Evolutionary conservation across 2,888 invertebrate genomes (phyloP).

Genomic region (Smittia aterrima): DNA sequence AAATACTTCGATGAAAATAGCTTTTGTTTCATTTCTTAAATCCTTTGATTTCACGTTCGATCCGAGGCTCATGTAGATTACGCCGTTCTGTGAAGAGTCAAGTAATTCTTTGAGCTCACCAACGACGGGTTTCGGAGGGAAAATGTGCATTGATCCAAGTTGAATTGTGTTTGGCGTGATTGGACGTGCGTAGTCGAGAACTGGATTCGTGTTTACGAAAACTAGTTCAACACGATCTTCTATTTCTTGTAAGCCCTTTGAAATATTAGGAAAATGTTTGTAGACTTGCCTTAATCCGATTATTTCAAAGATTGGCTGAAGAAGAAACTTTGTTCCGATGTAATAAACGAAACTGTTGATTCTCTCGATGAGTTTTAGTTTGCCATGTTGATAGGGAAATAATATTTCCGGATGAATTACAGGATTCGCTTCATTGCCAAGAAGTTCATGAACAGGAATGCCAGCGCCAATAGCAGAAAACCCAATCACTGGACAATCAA

Average conservation of each 20-base stretch:
- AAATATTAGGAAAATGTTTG: not conserved
- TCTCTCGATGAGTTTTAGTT: not conserved
- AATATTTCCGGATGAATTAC: slow-evolving; percentile 47
- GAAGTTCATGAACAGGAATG: slow-evolving; percentile 46
- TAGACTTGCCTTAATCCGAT: not conserved
- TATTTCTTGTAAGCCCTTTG: not conserved
- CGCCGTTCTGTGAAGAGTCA: slow-evolving; percentile 35
- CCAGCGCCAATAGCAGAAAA: slow-evolving; percentile 47
- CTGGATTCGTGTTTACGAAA: slow-evolving; percentile 1
- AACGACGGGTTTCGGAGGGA: not conserved
- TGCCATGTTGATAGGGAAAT: slow-evolving; percentile 43
- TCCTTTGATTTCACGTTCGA: slow-evolving; percentile 45
- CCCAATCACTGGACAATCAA: slow-evolving; percentile 44
- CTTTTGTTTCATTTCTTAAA: slow-evolving; percentile 47
- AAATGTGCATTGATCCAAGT: slow-evolving; percentile 24
- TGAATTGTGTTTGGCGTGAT: slow-evolving; percentile 24
- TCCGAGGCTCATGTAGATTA: slow-evolving; percentile 20
- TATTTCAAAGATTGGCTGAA: not conserved
- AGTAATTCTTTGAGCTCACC: slow-evolving; percentile 30
- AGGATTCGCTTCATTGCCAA: slow-evolving; percentile 47
- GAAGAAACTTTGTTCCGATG: not conserved
- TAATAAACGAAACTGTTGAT: not conserved
- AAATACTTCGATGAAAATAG: slow-evolving; percentile 48
- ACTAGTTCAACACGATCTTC: not conserved
- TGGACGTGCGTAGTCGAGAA: slow-evolving; percentile 18